Evolutionary conservation across 2,113 vertebrate genomes (phyloP).

Genomic region (Talpa occidentalis): DNA sequence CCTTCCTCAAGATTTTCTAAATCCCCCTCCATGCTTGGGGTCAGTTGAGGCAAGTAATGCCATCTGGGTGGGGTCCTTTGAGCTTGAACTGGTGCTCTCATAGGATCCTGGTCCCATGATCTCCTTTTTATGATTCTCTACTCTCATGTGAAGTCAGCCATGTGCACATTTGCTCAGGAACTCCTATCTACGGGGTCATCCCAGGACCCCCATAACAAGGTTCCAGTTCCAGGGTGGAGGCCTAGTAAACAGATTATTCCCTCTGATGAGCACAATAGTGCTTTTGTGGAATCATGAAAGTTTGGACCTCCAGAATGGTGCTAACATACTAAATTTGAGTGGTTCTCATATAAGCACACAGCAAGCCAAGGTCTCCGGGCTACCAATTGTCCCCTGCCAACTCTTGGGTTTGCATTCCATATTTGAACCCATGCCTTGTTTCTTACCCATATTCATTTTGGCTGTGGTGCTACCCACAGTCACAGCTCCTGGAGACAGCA

Average conservation of each 20-base stretch:
- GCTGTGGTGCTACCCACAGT: fast-evolving
- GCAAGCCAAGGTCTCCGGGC: background rate
- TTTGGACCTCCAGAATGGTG: background rate
- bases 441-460: background rate
- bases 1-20: background rate
- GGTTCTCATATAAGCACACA: background rate
- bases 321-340: background rate
- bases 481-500: background rate
- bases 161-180: background rate
- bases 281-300: background rate
- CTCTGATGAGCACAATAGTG: background rate
- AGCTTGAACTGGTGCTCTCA: background rate
- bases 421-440: background rate
- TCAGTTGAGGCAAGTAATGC: background rate
- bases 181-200: background rate
- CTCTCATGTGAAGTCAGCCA: background rate
- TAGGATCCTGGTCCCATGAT: background rate
- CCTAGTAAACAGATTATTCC: background rate
- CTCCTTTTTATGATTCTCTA: background rate
- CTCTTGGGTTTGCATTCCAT: background rate
- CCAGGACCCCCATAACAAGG: background rate
- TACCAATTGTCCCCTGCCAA: background rate
- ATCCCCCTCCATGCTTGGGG: background rate
- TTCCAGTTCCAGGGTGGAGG: background rate
- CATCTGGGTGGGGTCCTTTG: background rate